Evolutionary conservation across 2,888 invertebrate species (phyloP).

Genomic region (Nephrotoma flavescens): DNA sequence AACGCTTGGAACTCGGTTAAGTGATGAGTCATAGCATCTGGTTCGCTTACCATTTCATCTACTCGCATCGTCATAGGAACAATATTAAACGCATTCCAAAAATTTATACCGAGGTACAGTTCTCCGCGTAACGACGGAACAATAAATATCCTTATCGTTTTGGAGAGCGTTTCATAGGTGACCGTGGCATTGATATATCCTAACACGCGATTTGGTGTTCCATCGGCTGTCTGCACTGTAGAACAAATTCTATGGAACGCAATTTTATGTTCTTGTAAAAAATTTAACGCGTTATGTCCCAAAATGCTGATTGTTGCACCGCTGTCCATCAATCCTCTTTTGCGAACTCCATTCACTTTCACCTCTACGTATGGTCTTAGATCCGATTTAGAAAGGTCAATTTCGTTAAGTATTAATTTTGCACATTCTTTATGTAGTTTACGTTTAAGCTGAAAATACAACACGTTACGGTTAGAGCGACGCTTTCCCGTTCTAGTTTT

Average conservation of each 20-base stretch:
- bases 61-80: neutral
- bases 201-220: neutral
- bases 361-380: slow-evolving; percentile 7
- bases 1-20: neutral
- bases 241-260: neutral
- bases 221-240: neutral
- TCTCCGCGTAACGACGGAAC: neutral
- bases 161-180: neutral
- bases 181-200: neutral
- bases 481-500: too few species aligned
- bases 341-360: slow-evolving; percentile 3
- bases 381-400: neutral
- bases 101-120: neutral
- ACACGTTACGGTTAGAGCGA: too few species aligned
- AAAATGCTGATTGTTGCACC: slow-evolving; percentile 8
- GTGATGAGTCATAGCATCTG: too few species aligned
- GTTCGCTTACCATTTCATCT: neutral
- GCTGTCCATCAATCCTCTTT: slow-evolving; percentile 9
- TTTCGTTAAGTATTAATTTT: neutral
- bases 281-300: neutral
- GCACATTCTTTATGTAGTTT: neutral
- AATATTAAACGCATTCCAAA: neutral
- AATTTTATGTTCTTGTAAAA: neutral
- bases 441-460: too few species aligned
- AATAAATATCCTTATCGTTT: neutral